Evolutionary conservation across 2,888 invertebrate species (phyloP).

Genomic region (Caenorhabditis sp.): DNA sequence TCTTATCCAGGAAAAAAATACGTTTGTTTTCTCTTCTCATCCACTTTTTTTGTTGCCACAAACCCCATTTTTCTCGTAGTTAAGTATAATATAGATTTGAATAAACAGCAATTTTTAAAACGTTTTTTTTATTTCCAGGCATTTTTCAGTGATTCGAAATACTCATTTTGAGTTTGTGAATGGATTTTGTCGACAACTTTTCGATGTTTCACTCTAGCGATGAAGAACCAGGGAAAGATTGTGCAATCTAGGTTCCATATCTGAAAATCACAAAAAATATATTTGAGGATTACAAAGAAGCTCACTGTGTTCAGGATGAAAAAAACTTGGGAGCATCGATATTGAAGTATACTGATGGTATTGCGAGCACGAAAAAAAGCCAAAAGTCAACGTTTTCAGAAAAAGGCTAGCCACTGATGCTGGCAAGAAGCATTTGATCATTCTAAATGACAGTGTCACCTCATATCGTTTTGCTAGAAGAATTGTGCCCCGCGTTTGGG

Average conservation of each 20-base stretch:
- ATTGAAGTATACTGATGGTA: neutral
- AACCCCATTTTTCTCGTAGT: neutral
- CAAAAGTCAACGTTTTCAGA: neutral
- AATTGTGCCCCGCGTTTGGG: neutral
- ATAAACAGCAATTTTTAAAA: neutral
- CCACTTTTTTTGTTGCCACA: neutral
- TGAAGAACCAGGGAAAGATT: neutral
- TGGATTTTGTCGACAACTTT: neutral
- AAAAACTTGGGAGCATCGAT: neutral
- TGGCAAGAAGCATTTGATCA: neutral
- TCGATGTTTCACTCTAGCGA: neutral
- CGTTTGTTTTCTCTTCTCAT: neutral
- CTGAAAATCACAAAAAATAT: neutral
- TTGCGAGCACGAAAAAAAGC: neutral
- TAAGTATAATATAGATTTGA: neutral
- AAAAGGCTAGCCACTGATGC: neutral
- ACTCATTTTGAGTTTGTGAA: neutral
- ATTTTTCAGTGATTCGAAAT: neutral
- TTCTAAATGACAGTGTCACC: neutral
- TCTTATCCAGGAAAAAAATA: neutral
- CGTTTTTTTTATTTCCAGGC: neutral
- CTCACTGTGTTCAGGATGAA: neutral
- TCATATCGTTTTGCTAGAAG: neutral
- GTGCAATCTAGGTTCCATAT: neutral
- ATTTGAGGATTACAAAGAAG: too few species aligned